Evolutionary conservation across 23 tunicate genomes (phyloP).

Genomic region (Diplosoma virens): DNA sequence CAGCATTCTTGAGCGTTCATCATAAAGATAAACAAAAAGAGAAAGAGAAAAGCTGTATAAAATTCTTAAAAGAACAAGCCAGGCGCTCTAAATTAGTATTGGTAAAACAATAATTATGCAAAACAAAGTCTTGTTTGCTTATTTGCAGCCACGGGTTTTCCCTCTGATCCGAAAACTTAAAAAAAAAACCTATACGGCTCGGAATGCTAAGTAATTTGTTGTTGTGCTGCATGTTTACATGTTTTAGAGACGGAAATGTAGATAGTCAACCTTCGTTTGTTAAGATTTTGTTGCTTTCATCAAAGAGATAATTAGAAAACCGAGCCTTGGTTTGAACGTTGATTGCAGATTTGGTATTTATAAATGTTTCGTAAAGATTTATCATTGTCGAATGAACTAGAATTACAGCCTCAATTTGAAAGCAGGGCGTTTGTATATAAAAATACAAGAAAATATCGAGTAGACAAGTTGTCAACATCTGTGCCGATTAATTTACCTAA

Average conservation of each 20-base stretch:
- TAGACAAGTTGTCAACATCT: background rate
- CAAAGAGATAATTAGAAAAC: too few species aligned
- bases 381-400: background rate
- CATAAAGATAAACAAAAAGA: too few species aligned
- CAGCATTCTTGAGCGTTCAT: too few species aligned
- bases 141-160: background rate
- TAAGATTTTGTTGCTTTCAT: too few species aligned
- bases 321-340: too few species aligned
- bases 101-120: too few species aligned
- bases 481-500: background rate
- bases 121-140: too few species aligned
- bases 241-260: background rate
- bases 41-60: too few species aligned
- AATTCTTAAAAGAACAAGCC: too few species aligned
- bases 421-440: background rate
- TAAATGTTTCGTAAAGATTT: background rate
- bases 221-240: background rate
- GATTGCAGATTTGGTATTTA: background rate
- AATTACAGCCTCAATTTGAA: background rate
- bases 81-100: too few species aligned
- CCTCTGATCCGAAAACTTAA: background rate
- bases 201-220: background rate
- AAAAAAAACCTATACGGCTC: background rate
- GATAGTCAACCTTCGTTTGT: too few species aligned
- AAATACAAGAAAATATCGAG: background rate